A percentile compares a stretch with the other conserved stretches of the same genome.
Evolutionary conservation across 1,140 invertebrate species (phyloP).

Genomic region (Neuroterus valhalla): DNA sequence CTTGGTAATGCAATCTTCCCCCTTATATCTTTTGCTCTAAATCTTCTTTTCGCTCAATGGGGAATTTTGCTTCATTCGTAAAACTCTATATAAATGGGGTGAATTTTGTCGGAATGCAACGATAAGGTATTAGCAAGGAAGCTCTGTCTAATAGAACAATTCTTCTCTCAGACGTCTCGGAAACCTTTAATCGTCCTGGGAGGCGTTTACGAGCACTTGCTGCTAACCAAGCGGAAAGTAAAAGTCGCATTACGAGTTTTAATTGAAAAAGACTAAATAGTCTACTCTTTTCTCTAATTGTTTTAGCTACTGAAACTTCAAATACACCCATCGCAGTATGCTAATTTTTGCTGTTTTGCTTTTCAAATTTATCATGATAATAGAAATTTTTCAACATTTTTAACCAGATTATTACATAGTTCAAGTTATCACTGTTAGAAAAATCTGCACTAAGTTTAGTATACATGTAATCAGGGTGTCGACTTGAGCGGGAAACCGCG

Average conservation of each 20-base stretch:
- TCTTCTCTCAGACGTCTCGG: neutral
- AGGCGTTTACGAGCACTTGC: conserved; percentile 13
- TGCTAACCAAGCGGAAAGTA: conserved; percentile 4
- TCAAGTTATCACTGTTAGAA: too few species aligned
- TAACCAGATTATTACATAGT: too few species aligned
- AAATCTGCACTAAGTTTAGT: too few species aligned
- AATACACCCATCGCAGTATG: neutral
- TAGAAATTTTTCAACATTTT: too few species aligned
- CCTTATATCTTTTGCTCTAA: neutral
- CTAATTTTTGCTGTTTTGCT: too few species aligned
- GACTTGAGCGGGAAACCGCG: too few species aligned
- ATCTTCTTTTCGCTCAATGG: conserved; percentile 7
- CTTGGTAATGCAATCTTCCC: neutral
- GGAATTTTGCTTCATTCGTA: neutral
- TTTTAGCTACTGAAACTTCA: neutral
- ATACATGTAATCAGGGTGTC: too few species aligned
- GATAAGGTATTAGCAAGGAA: conserved; percentile 7
- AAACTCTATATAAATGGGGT: neutral
- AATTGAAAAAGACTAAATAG: neutral
- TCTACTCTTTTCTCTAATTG: neutral
- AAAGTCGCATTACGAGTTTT: neutral
- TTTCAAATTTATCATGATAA: too few species aligned
- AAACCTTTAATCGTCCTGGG: neutral
- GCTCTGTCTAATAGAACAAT: neutral
- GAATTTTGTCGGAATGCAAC: conserved; percentile 10